Conservation (phyloP, 2,888 invertebrate species). For the Brassicogethes aeneus region DNA sequence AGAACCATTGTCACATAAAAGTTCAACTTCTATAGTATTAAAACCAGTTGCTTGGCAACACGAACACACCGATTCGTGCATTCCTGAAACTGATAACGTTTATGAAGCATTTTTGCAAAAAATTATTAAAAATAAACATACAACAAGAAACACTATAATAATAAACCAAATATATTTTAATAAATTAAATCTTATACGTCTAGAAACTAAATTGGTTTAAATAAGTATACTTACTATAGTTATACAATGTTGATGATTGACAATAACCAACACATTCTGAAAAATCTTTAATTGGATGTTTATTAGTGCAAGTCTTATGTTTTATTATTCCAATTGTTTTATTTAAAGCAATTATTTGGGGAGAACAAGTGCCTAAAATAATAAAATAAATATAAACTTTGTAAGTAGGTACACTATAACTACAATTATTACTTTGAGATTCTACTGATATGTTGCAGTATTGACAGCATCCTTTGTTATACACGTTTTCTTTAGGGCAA, state of each 20-base stretch:
- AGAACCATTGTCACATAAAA: constrained; percentile 35
- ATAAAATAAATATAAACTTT: background rate
- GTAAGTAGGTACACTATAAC: background rate
- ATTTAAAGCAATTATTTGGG: constrained; percentile 44
- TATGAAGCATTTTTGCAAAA: background rate
- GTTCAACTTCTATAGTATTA: constrained; percentile 27
- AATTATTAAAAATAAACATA: too few relatives aligned
- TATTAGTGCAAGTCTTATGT: constrained; percentile 59
- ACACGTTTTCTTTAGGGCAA: constrained; percentile 49
- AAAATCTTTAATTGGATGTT: constrained; percentile 49
- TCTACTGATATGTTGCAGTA: constrained; percentile 49
- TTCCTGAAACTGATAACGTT: constrained; percentile 42
- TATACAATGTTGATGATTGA: constrained; percentile 59
- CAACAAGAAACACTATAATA: too few relatives aligned
- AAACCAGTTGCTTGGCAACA: constrained; percentile 44
- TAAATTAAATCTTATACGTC: too few relatives aligned
- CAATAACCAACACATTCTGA: constrained; percentile 65
- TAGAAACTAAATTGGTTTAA: too few relatives aligned
- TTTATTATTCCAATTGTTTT: constrained; percentile 53
- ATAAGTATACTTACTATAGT: constrained; percentile 46
- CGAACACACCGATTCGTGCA: constrained; percentile 47
- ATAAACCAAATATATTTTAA: too few relatives aligned
- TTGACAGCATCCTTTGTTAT: constrained; percentile 59
- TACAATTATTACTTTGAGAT: constrained; percentile 38
- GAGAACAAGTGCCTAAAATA: constrained; percentile 47